Evolutionary conservation across 2,888 invertebrate genomes (phyloP).

Genomic region (Salpingus planirostris): DNA sequence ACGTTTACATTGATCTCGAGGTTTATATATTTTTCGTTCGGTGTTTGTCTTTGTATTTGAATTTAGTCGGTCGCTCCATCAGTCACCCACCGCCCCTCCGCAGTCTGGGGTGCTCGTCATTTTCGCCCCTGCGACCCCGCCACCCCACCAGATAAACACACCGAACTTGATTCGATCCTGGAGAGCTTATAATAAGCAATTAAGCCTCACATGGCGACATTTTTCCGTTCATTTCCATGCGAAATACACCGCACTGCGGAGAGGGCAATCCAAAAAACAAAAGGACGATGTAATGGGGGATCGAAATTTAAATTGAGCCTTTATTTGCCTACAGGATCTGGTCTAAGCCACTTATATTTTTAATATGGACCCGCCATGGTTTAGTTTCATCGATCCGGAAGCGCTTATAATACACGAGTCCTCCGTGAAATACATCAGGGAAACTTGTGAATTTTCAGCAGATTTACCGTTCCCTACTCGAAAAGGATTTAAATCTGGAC

Average conservation of each 20-base stretch:
- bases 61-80: conserved; percentile 36
- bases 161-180: conserved; percentile 23
- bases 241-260: too few species aligned
- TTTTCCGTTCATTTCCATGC: too few species aligned
- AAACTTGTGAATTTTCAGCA: too few species aligned
- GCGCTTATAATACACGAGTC: too few species aligned
- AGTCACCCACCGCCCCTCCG: conserved; percentile 8
- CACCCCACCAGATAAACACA: neutral
- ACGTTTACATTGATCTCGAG: conserved; percentile 45
- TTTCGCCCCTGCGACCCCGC: conserved; percentile 1
- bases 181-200: conserved; percentile 22
- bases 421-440: too few species aligned
- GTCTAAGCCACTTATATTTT: conserved; percentile 41
- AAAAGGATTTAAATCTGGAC: too few species aligned
- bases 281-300: conserved; percentile 40
- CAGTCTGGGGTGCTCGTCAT: too few species aligned
- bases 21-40: conserved; percentile 43
- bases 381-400: conserved; percentile 22
- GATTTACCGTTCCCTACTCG: too few species aligned
- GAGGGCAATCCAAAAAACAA: conserved; percentile 38
- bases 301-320: conserved; percentile 40
- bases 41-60: conserved; percentile 43
- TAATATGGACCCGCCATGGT: conserved; percentile 33
- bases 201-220: conserved; percentile 11
- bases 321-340: conserved; percentile 39